Evolutionary conservation across 2,113 vertebrate genomes (phyloP), one percentile per base, ranked within the genome.

Genomic region (Benitochromis conjunctus): DNA sequence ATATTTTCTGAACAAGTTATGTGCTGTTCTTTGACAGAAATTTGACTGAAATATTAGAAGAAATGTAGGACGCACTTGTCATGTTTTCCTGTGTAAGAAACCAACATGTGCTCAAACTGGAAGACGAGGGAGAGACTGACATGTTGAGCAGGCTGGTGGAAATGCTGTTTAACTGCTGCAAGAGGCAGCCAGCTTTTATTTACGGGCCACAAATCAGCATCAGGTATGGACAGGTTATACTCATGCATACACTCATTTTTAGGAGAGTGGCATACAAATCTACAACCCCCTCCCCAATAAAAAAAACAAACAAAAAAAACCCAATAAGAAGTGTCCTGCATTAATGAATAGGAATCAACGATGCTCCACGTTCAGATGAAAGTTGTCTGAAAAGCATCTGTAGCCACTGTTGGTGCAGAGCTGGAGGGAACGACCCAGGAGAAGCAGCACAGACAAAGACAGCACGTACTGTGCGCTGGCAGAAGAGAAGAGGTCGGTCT

Each of bases 351-450:
- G 41, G 4, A 24, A 51, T 38, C 57, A 80, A 53, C 48, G 18
- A 62, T 36, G 66, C 19, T 9, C 41, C 10, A 18, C 69, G 84
- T 76, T 46, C 13, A 24, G 34, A 58, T 21, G 19, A 81, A 53
- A 31, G n/a, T 77, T 31, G 82, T 82, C 82, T 46, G 56, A 82
- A 57, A 78, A 4, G 29, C 62, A 77, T 79, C 90, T 85, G 69
- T 13, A 76, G 84, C 82, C 81, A 11, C 38, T 34, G 8, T 18
- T 36, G 1, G 31, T 62, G 38, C 66, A 46, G 78, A 21, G 82
- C 46, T 76, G 84, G 79, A 86, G 54, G 82, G 82, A 85, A 64
- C 57, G 54, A 87, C 84, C 55, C 16, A 1, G 55, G 84, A 81
- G 88, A 86, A 21, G 80, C 41, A 77, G 64, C 83, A 58, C 46